Evolutionary conservation across 2,113 vertebrate species (phyloP), one percentile per base, ranked within the genome.

Genomic region (Quiscalus mexicanus): DNA sequence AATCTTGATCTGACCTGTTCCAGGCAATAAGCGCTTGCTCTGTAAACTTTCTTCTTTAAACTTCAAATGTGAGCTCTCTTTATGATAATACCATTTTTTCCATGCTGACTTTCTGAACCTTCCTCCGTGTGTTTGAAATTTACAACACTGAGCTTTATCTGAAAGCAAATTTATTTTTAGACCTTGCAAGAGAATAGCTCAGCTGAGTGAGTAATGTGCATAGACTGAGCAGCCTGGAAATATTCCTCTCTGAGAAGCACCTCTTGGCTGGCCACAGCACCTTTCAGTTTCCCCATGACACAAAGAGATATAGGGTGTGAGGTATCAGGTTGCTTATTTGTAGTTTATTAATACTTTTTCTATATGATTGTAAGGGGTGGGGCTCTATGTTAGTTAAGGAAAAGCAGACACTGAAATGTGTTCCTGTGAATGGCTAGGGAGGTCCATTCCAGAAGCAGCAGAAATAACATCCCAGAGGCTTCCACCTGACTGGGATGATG

Each of bases 161-260:
- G 75, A 96, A 83, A 87, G 75, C 0, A 2, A 55, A 70, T 83
- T 94, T 91, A 83, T 87, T 94, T 94, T 95, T 91, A 77, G 82
- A 80, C 7, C 33, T 91, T 70, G 28, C 25, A 62, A 60, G 47
- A 77, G 71, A 77, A 37, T 35, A 53, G 69, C 41, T 84, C 39
- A 59, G 71, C 71, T 73, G 30, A 24, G 11, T 45, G 67, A 67
- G 24, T n/a, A 60, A 82, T 73, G 67, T 71, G 60, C 73, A 62
- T 67, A 71, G 45, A 42, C 45, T 0, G 2, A 79, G 37, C 22
- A 86, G 58, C 58, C 37, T 88, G 63, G 75, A 77, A 90, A 75
- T 73, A 45, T 1, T 24, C 30, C 5, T 76, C 15, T 42, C 18
- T 23, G 33, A 87, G 79, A 63, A 90, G 21, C 33, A 9, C 2